Percentiles rank a stretch among this genome's conserved stretches.
phyloP scores from a whole-genome alignment of 2,113 vertebrate species.

The Pleuronectes platessa region DNA sequence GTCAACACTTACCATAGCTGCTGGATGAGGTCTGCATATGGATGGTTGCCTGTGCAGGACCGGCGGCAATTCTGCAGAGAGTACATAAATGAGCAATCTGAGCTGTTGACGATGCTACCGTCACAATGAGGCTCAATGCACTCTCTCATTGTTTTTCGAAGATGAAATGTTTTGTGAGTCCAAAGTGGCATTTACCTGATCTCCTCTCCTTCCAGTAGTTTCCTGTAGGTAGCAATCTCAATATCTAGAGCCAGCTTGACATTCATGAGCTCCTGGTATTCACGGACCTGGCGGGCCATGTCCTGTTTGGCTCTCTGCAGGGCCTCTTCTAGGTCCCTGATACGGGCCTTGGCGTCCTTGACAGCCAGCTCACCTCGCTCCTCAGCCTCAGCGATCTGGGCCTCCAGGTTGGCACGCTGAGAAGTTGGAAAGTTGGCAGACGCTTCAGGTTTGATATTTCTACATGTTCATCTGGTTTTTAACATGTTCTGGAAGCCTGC shows the following conservation, averaged over 20 bases:
- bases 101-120: background rate
- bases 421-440: slow-evolving; percentile 6
- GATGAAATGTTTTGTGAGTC: background rate
- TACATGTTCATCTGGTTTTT: background rate
- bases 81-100: background rate
- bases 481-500: background rate
- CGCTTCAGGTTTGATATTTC: background rate
- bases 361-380: slow-evolving; percentile 89
- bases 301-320: slow-evolving; percentile 90
- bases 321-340: slow-evolving; percentile 87
- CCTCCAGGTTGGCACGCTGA: slow-evolving; percentile 88
- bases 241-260: slow-evolving; percentile 92
- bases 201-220: slow-evolving; percentile 94
- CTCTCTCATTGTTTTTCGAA: too few species aligned
- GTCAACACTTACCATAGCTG: slow-evolving; percentile 46
- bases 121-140: too few species aligned
- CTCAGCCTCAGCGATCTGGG: slow-evolving; percentile 88
- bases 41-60: slow-evolving; percentile 50
- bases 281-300: slow-evolving; percentile 87
- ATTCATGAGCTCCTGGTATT: slow-evolving; percentile 93
- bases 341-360: slow-evolving; percentile 86
- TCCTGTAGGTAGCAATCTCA: slow-evolving; percentile 92
- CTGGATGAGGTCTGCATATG: slow-evolving; percentile 58
- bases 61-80: slow-evolving; percentile 64
- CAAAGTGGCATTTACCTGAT: slow-evolving; percentile 78